A percentile compares a stretch with the other conserved stretches of the same genome.
These are phyloP conservation scores for Dendrophyllia cribrosa DNA, from an alignment of 64 coral and sea anemone species.

Conservation along the genomic window DNA sequence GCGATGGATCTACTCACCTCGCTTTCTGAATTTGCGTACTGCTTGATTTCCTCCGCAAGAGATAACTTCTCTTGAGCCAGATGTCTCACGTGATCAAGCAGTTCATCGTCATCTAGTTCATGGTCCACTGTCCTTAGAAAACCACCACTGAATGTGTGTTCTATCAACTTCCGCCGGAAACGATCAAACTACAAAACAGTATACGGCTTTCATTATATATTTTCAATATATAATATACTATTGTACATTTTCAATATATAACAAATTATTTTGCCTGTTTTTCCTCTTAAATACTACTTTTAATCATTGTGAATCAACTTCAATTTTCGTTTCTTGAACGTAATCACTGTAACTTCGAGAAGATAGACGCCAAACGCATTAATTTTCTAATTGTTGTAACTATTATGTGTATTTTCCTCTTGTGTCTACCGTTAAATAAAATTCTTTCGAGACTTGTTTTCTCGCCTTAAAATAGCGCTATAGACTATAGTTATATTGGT, in stretches of 20 bases:
- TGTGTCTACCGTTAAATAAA: no score
- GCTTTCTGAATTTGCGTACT: constrained; percentile 66
- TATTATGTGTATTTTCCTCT: no score
- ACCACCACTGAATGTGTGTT: constrained; percentile 68
- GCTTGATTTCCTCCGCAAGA: constrained; percentile 65
- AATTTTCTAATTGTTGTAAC: no score
- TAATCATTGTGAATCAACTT: no score
- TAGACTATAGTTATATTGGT: no score
- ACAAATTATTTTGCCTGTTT: no score
- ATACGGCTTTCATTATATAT: background rate
- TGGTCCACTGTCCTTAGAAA: constrained; percentile 53
- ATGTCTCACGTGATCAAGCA: constrained; percentile 81
- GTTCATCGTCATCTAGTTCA: constrained; percentile 91
- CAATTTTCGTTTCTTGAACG: no score
- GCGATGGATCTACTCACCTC: constrained; percentile 39
- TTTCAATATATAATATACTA: background rate
- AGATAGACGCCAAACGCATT: no score
- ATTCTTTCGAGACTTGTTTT: no score
- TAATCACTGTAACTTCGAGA: no score
- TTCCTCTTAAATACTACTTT: no score
- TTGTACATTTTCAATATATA: background rate
- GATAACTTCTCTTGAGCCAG: constrained; percentile 71
- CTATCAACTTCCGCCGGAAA: constrained; percentile 79
- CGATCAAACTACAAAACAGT: constrained; percentile 73
- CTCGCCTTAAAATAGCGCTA: no score